These are phyloP conservation scores for Nothobranchius kuhntae DNA, from an alignment of 2,113 vertebrate species.

Conservation along the genomic window DNA sequence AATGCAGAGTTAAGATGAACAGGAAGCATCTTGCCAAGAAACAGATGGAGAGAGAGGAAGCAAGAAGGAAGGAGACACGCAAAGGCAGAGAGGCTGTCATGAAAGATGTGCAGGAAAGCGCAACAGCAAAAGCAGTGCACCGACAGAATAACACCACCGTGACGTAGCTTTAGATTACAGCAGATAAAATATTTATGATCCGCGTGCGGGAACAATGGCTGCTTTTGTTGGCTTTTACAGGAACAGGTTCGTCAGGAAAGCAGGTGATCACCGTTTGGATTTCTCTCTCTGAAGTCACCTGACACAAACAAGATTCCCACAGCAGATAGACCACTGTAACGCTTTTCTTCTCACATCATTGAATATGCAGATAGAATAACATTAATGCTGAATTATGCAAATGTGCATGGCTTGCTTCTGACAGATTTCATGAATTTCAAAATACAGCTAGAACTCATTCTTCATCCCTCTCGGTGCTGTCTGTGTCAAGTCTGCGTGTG, in stretches of 20 bases:
- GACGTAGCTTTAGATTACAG: slow-evolving; percentile 15
- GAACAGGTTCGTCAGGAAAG: slow-evolving; percentile 4
- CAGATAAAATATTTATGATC: slow-evolving; percentile 8
- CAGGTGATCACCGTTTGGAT: background rate
- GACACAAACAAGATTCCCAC: background rate
- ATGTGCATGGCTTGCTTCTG: slow-evolving; percentile 23
- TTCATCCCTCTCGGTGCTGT: slow-evolving; percentile 5
- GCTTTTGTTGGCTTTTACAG: background rate
- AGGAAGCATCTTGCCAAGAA: background rate
- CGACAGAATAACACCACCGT: slow-evolving; percentile 18
- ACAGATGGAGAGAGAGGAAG: background rate
- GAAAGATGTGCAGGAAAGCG: background rate
- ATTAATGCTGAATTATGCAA: slow-evolving; percentile 34
- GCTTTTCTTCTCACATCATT: slow-evolving; percentile 12
- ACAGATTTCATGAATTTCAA: slow-evolving; percentile 41
- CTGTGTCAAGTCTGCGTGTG: slow-evolving; percentile 6
- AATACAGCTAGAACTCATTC: slow-evolving; percentile 8
- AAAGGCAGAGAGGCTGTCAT: background rate
- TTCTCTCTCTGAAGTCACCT: background rate
- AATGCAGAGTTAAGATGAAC: slow-evolving; percentile 9
- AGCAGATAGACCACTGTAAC: slow-evolving; percentile 5
- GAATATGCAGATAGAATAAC: slow-evolving; percentile 27
- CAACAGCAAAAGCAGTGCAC: slow-evolving; percentile 1
- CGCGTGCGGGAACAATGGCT: slow-evolving; percentile 1
- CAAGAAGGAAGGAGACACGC: background rate